Evolutionary conservation across 92 coral and sea anemone species (phyloP).

Genomic region (Blastomussa wellsi): DNA sequence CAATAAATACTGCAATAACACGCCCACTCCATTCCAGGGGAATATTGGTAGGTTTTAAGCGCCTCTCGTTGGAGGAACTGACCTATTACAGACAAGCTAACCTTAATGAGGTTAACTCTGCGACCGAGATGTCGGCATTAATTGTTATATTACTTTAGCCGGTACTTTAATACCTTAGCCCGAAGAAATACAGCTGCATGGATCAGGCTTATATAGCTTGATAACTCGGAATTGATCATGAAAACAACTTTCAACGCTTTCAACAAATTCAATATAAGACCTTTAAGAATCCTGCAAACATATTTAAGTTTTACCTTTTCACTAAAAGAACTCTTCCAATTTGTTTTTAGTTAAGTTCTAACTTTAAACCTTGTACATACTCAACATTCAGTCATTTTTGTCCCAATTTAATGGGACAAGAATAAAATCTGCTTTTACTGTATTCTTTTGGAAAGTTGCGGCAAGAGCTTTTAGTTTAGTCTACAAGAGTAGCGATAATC

Average conservation of each 20-base stretch:
- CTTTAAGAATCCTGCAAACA: background rate
- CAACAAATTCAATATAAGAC: background rate
- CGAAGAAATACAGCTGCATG: conserved; percentile 8
- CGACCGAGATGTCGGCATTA: no score
- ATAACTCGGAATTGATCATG: background rate
- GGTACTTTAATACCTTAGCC: background rate
- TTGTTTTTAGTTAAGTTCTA: background rate
- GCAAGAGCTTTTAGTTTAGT: background rate
- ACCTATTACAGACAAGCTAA: background rate
- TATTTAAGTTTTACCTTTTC: no score
- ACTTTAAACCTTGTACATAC: background rate
- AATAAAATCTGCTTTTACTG: background rate
- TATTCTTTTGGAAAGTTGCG: background rate
- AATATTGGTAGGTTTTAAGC: background rate
- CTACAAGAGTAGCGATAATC: background rate
- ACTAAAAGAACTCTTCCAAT: background rate
- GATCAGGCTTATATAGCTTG: background rate
- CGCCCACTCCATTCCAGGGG: background rate
- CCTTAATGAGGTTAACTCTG: conserved; percentile 5
- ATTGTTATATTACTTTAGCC: background rate
- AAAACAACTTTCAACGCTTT: background rate
- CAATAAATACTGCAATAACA: background rate
- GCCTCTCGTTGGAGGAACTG: background rate
- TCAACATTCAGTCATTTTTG: background rate
- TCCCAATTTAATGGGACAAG: background rate